These are phyloP conservation scores for Simalia tracyae DNA, from an alignment of 2,797 vertebrate genomes.

Conservation along the genomic window DNA sequence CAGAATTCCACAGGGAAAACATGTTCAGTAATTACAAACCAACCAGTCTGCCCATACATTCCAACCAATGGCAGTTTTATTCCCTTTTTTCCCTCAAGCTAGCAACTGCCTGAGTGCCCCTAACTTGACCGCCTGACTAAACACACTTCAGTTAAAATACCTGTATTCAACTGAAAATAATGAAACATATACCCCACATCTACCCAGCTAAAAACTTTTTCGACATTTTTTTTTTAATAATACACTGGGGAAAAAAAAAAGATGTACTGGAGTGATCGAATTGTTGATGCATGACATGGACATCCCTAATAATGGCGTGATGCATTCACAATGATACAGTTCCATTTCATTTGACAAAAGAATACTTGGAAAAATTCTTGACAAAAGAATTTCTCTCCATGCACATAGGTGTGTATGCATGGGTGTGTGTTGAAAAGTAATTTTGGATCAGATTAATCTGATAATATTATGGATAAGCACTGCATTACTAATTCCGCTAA, in stretches of 20 bases:
- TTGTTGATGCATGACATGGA: neutral
- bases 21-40: conserved; percentile 21
- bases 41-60: conserved; percentile 43
- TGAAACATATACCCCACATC: neutral
- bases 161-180: neutral
- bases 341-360: neutral
- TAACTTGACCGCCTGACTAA: neutral
- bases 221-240: neutral
- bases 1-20: conserved; percentile 30
- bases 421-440: neutral
- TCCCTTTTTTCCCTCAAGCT: conserved; percentile 22
- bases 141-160: neutral
- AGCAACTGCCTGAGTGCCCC: neutral
- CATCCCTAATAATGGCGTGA: neutral
- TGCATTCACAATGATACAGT: neutral
- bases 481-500: neutral
- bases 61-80: conserved; percentile 40
- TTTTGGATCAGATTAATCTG: neutral
- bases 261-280: neutral
- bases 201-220: neutral
- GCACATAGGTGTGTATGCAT: neutral
- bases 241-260: neutral
- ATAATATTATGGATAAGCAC: neutral
- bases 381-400: neutral
- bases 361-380: neutral